Base-by-base conservation (phyloP, 1,140 invertebrate species). In the Spodoptera litura region DNA sequence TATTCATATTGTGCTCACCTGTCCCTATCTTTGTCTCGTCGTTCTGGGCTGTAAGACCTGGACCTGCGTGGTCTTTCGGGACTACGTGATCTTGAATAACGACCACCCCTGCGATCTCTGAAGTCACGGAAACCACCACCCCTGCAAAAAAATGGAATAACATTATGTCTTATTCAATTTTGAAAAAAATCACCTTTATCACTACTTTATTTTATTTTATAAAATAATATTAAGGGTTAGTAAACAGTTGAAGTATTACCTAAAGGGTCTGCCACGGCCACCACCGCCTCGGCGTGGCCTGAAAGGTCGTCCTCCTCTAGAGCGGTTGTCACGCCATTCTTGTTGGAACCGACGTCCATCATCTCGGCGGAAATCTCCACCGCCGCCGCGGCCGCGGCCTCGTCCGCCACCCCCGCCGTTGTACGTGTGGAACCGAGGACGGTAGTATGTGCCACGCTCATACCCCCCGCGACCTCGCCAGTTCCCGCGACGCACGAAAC, bases 391-490 rank as follows among this genome's bases (percentile, higher is more conserved):
- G 77, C 95, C 89, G 10, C 95, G 95, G 13, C 95, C 91, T 10
- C 31, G 35, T 11, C 35, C 61, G 35, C 95, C 88, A 8, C 89
- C 95, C 44, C 95, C 95, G 87, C 95, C 94, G 80, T 95, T 95
- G 87, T 92, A 95, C 8, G 93, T 95, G 87, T 97, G 96, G 95
- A 97, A 97, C 31, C 97, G 95, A 0, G 97, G 96, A 81, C 97
- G 96, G 90, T 97, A 97, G 86, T 97, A 97, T 0, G 97, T 97
- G 56, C 97, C 97, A 13, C 97, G 95, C 83, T 97, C 96, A 81
- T 96, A 96, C 77, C 96, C 95, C 86, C 91, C 95, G 83, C 91
- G 95, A 0, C 95, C 95, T 76, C 95, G 92, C 92, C 95, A 95
- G 80, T 94, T 94, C 58, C 95, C 95, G 20, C 95, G 91, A 2